Percentiles rank a stretch among this genome's conserved stretches.
These are phyloP conservation scores for Rafetus swinhoei DNA, from an alignment of 2,113 vertebrate genomes.

Conservation along the genomic window DNA sequence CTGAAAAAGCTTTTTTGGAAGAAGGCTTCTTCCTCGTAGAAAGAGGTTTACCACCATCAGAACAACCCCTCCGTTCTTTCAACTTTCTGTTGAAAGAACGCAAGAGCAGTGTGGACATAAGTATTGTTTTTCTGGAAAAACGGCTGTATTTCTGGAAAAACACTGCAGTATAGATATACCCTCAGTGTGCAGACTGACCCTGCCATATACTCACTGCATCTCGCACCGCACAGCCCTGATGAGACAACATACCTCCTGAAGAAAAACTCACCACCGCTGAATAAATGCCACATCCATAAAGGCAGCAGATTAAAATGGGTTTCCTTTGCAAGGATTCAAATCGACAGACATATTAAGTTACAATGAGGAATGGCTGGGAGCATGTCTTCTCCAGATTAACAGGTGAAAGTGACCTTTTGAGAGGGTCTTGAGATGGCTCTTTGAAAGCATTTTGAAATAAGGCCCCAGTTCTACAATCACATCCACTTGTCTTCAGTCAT, in stretches of 20 bases:
- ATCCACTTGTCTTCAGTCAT: not conserved
- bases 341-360: not conserved
- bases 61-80: no score
- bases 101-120: no score
- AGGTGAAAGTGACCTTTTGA: not conserved
- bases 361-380: slow-evolving; percentile 19
- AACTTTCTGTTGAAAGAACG: no score
- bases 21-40: no score
- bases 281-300: not conserved
- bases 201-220: not conserved
- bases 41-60: no score
- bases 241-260: not conserved
- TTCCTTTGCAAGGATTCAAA: slow-evolving; percentile 2
- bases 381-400: not conserved
- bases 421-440: not conserved
- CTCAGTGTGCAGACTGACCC: not conserved
- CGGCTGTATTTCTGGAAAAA: no score
- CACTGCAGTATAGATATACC: no score
- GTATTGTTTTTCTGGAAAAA: no score
- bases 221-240: not conserved
- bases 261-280: not conserved
- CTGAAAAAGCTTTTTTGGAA: no score
- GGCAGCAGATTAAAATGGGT: not conserved
- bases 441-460: not conserved
- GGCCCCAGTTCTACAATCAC: not conserved